Conservation (phyloP, 2,888 invertebrate genomes). For the Drosophila parthenogenetica region DNA sequence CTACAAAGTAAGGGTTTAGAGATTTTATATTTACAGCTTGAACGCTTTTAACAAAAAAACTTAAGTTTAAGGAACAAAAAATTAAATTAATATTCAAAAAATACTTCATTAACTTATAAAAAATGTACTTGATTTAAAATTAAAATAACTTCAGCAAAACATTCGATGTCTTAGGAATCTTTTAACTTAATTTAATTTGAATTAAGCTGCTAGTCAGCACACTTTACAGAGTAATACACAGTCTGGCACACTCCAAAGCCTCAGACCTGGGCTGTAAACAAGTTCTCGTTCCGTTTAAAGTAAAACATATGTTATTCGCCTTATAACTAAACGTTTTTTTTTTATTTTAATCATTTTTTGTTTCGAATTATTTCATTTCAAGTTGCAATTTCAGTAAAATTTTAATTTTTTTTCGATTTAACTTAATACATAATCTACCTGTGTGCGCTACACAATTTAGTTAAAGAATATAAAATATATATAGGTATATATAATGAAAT, state of each 20-base stretch:
- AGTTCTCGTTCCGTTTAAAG: not conserved
- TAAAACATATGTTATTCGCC: slow-evolving; percentile 8
- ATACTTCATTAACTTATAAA: too few species aligned
- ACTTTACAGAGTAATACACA: not conserved
- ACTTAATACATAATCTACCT: slow-evolving; percentile 8
- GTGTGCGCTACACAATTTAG: slow-evolving; percentile 18
- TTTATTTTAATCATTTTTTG: slow-evolving; percentile 8
- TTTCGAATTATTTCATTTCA: slow-evolving; percentile 5
- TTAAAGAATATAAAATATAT: slow-evolving; percentile 18
- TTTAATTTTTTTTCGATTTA: not conserved
- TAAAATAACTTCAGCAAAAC: too few species aligned
- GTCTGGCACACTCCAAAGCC: not conserved
- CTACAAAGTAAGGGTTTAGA: not conserved
- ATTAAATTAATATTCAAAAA: too few species aligned
- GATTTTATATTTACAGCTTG: not conserved
- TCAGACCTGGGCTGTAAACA: not conserved
- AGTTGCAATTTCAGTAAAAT: slow-evolving; percentile 7
- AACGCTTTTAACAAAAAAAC: too few species aligned
- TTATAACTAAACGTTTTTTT: slow-evolving; percentile 7
- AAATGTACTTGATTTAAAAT: too few species aligned
- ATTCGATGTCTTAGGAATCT: not conserved
- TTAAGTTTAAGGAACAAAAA: too few species aligned
- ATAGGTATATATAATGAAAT: slow-evolving; percentile 3
- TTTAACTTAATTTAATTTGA: not conserved
- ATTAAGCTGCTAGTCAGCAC: too few species aligned